Evolutionary conservation across 1,140 invertebrate genomes (phyloP).

Genomic region (Ceratina australensis): DNA sequence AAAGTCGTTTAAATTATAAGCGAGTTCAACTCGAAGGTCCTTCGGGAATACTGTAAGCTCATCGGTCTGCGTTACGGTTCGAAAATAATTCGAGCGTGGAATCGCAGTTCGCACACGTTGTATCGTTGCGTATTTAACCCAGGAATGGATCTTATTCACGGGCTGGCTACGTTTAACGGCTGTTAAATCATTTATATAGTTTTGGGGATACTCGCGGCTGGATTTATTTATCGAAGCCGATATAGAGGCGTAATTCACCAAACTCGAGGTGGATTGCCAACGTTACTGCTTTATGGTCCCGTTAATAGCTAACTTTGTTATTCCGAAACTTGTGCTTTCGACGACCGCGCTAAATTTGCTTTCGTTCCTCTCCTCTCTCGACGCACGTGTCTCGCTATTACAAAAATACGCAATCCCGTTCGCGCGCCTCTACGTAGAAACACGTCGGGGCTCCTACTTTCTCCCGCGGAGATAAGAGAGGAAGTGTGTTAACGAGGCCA

Average conservation of each 20-base stretch:
- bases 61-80: not conserved
- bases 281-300: not conserved
- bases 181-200: not conserved
- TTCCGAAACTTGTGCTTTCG: constrained; percentile 10
- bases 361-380: not conserved
- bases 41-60: not conserved
- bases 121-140: not conserved
- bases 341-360: constrained; percentile 4
- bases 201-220: not conserved
- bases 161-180: not conserved
- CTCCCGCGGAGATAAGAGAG: not conserved
- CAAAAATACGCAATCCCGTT: not conserved
- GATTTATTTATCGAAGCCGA: constrained; percentile 10
- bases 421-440: not conserved
- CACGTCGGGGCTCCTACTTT: not conserved
- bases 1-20: constrained; percentile 14
- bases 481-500: not conserved
- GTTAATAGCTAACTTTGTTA: constrained; percentile 27
- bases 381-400: constrained; percentile 13
- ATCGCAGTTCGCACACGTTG: too few species aligned
- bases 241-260: not conserved
- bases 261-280: constrained; percentile 12
- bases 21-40: not conserved
- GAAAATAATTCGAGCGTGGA: not conserved
- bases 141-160: not conserved